These are phyloP conservation scores for Dasyurus viverrinus DNA, from an alignment of 2,113 vertebrate genomes.

Conservation along the genomic window DNA sequence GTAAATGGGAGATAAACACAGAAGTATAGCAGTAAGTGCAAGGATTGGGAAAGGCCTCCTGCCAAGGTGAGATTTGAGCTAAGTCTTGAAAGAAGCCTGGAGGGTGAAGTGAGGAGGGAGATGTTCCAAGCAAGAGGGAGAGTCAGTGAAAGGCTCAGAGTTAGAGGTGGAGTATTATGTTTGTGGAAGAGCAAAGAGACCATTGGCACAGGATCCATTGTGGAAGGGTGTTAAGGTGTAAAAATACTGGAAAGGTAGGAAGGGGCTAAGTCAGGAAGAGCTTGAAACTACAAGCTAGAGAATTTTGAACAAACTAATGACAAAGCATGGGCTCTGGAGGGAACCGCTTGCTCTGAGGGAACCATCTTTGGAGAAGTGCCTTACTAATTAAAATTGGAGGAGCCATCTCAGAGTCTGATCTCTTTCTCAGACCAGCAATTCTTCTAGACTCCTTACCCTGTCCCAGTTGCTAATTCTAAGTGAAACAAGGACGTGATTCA, in stretches of 20 bases:
- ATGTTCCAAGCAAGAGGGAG: neutral
- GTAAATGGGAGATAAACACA: neutral
- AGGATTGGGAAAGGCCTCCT: neutral
- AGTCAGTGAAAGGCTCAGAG: neutral
- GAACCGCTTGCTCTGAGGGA: slow-evolving; percentile 36
- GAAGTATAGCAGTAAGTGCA: neutral
- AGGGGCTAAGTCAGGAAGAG: neutral
- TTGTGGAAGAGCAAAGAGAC: neutral
- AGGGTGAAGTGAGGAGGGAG: neutral
- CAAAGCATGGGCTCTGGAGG: neutral
- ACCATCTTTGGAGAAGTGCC: slow-evolving; percentile 3
- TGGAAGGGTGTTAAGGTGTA: neutral
- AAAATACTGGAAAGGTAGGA: neutral
- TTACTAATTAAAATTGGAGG: slow-evolving; percentile 49
- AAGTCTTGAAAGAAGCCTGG: neutral
- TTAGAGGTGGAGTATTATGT: neutral
- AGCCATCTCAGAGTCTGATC: slow-evolving; percentile 42
- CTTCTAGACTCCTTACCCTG: slow-evolving; percentile 59
- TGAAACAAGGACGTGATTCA: slow-evolving; percentile 76
- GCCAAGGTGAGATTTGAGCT: neutral
- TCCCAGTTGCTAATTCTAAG: slow-evolving; percentile 71
- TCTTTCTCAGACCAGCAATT: slow-evolving; percentile 37
- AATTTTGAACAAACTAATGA: neutral
- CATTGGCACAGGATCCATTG: neutral
- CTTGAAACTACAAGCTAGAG: neutral